Conservation (phyloP, 2,888 invertebrate genomes). For the Zele albiditarsus region DNA sequence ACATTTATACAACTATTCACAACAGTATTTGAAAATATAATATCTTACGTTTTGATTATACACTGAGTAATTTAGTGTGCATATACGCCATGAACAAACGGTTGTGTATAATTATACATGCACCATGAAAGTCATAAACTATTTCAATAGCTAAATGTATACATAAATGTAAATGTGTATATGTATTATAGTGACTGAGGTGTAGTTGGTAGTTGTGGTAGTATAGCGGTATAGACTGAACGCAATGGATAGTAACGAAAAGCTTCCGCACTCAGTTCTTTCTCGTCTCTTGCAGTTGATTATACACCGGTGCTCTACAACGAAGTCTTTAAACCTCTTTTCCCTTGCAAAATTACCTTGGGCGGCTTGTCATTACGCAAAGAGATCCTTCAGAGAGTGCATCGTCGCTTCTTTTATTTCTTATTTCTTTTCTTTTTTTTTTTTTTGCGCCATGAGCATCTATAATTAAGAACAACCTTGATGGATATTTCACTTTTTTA, state of each 20-base stretch:
- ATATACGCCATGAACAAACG: constrained; percentile 35
- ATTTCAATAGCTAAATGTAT: constrained; percentile 48
- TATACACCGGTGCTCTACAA: constrained; percentile 41
- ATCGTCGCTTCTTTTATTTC: constrained; percentile 14
- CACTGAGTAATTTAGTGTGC: constrained; percentile 19
- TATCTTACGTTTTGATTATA: background rate
- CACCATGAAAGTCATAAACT: constrained; percentile 52
- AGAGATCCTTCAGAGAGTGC: constrained; percentile 26
- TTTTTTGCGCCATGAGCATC: constrained; percentile 31
- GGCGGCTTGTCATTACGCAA: constrained; percentile 51
- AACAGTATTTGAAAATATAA: constrained; percentile 15
- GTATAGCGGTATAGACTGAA: constrained; percentile 1
- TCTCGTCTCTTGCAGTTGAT: constrained; percentile 41
- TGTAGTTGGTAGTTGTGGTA: background rate
- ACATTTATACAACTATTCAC: background rate
- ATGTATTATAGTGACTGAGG: background rate
- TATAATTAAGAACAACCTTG: constrained; percentile 34
- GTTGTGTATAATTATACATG: constrained; percentile 50
- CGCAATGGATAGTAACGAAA: constrained; percentile 22
- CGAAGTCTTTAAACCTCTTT: constrained; percentile 47
- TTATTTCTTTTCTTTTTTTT: background rate
- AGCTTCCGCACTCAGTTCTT: constrained; percentile 19
- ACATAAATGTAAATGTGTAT: constrained; percentile 15
- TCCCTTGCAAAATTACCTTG: constrained; percentile 47
- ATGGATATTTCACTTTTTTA: constrained; percentile 34